phyloP scores from a whole-genome alignment of 2,888 invertebrate species.

The Oegoconia quadripuncta region DNA sequence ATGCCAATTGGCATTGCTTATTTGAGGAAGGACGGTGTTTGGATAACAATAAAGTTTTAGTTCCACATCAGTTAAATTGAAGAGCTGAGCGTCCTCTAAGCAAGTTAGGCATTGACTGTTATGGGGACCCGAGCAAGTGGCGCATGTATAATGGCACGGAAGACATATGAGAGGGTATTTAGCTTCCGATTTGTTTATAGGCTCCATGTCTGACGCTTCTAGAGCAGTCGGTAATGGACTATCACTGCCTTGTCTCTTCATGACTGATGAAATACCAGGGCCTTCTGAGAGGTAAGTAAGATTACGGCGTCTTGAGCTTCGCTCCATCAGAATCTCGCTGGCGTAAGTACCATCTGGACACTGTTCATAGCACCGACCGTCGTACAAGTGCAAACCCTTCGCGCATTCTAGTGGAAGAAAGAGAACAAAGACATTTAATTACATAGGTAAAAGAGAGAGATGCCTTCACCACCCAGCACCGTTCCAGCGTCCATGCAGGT shows the following conservation, averaged over 20 bases:
- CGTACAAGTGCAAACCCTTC: slow-evolving; percentile 79
- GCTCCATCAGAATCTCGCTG: slow-evolving; percentile 55
- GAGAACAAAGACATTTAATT: slow-evolving; percentile 60
- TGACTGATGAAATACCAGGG: slow-evolving; percentile 25
- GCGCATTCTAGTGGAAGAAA: slow-evolving; percentile 82
- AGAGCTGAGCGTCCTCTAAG: slow-evolving; percentile 81
- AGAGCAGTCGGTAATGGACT: slow-evolving; percentile 32
- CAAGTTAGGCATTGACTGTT: slow-evolving; percentile 85
- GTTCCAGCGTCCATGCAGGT: slow-evolving; percentile 70
- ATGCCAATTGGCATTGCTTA: slow-evolving; percentile 65
- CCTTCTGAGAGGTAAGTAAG: slow-evolving; percentile 53
- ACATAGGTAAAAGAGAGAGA: slow-evolving; percentile 41
- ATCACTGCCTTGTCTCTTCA: slow-evolving; percentile 49
- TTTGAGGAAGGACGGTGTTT: slow-evolving; percentile 56
- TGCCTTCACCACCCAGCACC: slow-evolving; percentile 71
- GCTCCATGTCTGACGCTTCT: slow-evolving; percentile 62
- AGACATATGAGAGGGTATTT: slow-evolving; percentile 74
- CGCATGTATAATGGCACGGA: slow-evolving; percentile 87
- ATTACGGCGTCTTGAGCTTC: slow-evolving; percentile 64
- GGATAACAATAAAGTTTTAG: slow-evolving; percentile 74
- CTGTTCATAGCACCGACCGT: slow-evolving; percentile 77
- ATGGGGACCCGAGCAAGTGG: slow-evolving; percentile 82
- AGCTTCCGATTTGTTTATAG: slow-evolving; percentile 24
- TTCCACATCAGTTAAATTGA: slow-evolving; percentile 57
- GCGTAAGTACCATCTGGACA: slow-evolving; percentile 79